phyloP scores from a whole-genome alignment of 1,140 invertebrate species.

The Orussus abietinus region DNA sequence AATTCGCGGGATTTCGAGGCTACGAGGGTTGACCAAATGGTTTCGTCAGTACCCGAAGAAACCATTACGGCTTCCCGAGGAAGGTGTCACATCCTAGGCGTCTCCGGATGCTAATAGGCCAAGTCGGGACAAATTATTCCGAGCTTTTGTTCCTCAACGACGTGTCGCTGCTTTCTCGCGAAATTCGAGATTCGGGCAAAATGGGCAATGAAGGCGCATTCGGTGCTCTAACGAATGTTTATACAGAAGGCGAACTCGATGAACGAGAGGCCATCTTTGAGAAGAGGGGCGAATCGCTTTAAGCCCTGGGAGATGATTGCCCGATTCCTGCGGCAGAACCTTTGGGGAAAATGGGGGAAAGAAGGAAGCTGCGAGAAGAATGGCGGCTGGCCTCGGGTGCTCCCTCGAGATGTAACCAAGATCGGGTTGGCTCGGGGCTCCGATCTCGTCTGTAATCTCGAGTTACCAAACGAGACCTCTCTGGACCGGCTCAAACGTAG shows the following conservation, averaged over 20 bases:
- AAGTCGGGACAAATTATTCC: neutral
- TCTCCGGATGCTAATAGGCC: neutral
- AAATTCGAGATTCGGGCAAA: neutral
- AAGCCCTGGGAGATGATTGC: neutral
- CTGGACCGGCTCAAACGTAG: no score
- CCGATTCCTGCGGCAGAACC: neutral
- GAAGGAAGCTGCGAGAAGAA: neutral
- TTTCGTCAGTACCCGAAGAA: neutral
- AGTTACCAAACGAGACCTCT: no score
- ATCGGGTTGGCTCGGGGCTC: no score
- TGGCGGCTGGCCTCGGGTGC: neutral
- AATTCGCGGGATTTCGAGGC: no score
- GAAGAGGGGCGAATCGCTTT: neutral
- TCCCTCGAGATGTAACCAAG: no score
- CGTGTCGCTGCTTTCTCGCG: no score
- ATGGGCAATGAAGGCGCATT: neutral
- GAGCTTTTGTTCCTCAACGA: neutral
- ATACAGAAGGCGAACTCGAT: neutral
- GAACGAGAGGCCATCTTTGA: neutral
- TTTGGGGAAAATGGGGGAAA: neutral
- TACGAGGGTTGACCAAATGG: no score
- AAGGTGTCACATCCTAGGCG: neutral
- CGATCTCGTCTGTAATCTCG: no score
- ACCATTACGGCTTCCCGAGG: neutral
- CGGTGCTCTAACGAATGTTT: constrained; percentile 1